Evolutionary conservation across 2,113 vertebrate genomes (phyloP), one percentile per base, ranked within the genome.

Genomic region (Promerops cafer): DNA sequence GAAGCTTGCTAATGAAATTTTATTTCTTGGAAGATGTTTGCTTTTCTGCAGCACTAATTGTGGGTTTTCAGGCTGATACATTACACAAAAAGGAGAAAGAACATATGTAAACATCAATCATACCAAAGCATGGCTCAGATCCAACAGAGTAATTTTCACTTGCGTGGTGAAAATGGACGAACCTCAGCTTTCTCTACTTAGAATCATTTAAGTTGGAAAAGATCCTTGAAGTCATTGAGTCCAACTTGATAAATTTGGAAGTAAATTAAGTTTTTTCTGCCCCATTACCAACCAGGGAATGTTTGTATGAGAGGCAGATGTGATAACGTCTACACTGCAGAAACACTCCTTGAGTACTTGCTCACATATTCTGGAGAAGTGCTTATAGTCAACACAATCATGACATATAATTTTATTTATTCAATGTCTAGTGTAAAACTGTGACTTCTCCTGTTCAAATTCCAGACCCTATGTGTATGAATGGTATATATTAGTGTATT

Each of bases 81-180:
- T 59, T 57, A 45, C 35, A 49, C 6, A 9, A 4, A 35, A 82
- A 28, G 49, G 7, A 81, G 42, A 84, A 90, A n/a, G 30, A 35
- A 57, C 23, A 17, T 26, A 30, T 1, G 5, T 42, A 40, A 74
- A 39, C 0, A 1, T 76, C 20, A 70, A 6, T 15, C 5, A 23
- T 20, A 61, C 42, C 16, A 69, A 60, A 42, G 30, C 17, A 60
- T 4, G 31, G 6, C 23, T 88, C 33, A 19, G 54, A 6, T n/a
- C 22, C 28, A 69, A 20, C 12, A 16, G 60, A 50, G 6, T 33
- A 11, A 60, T 74, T 88, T 61, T 56, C 10, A 17, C 13, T 72
- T 64, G 21, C 0, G 0, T 44, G 12, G 5, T 81, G 28, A 52
- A 30, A 85, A 9, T 2, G 16, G 37, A 35, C 2, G 2, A 56